Evolutionary conservation across 2,888 invertebrate genomes (phyloP).

Genomic region (Lordiphosa fenestrarum): DNA sequence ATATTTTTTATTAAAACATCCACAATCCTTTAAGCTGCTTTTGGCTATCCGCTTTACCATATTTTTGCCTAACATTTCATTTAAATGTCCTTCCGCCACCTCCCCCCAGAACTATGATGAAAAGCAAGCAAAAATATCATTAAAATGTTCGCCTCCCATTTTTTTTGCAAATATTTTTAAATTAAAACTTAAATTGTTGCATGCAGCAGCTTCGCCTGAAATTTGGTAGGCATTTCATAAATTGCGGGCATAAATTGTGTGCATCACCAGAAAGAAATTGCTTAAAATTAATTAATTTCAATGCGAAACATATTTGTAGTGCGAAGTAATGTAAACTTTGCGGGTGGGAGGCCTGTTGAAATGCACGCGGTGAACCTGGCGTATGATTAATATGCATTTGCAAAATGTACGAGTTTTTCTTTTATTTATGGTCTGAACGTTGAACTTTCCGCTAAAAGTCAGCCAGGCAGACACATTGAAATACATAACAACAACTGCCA

Average conservation of each 20-base stretch:
- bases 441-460: slow-evolving; percentile 68
- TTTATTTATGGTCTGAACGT: slow-evolving; percentile 55
- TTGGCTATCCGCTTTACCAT: not conserved
- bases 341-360: slow-evolving; percentile 51
- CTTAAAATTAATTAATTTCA: slow-evolving; percentile 51
- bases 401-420: slow-evolving; percentile 31
- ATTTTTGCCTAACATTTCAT: slow-evolving; percentile 7
- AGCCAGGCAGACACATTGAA: slow-evolving; percentile 44
- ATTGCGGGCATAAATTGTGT: slow-evolving; percentile 28
- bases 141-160: not conserved
- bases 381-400: slow-evolving; percentile 65
- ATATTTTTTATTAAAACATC: slow-evolving; percentile 1
- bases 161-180: slow-evolving; percentile 19
- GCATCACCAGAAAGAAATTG: slow-evolving; percentile 15
- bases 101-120: too few relatives aligned
- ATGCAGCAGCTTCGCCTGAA: slow-evolving; percentile 2
- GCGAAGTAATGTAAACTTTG: slow-evolving; percentile 19
- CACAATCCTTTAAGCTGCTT: slow-evolving; percentile 8
- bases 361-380: slow-evolving; percentile 51
- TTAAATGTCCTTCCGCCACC: not conserved
- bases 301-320: slow-evolving; percentile 19
- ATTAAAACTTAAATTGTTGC: slow-evolving; percentile 30
- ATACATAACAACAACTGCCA: slow-evolving; percentile 56
- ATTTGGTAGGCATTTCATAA: slow-evolving; percentile 17
- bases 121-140: too few relatives aligned